A percentile compares a stretch with the other conserved stretches of the same genome.
Evolutionary conservation across 2,888 invertebrate genomes (phyloP).

Genomic region (Lordiphosa andalusiaca): DNA sequence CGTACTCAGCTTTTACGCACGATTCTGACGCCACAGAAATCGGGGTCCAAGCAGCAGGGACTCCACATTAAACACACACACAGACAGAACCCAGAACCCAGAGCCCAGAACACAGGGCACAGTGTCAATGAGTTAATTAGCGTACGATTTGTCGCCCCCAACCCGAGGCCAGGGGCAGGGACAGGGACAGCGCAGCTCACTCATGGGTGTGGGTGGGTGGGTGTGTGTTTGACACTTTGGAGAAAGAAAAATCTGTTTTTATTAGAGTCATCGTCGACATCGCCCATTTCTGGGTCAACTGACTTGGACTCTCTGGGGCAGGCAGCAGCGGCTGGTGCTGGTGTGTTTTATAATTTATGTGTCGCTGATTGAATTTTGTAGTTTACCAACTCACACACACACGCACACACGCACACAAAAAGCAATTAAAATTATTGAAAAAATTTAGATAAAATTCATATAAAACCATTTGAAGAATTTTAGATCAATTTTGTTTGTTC

Average conservation of each 20-base stretch:
- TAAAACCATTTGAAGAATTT: constrained; percentile 14
- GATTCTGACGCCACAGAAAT: constrained; percentile 69
- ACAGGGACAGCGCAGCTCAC: neutral
- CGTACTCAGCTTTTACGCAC: constrained; percentile 71
- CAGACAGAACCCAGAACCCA: constrained; percentile 3
- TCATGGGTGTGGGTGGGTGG: constrained; percentile 12
- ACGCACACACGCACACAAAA: constrained; percentile 37
- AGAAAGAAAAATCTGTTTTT: constrained; percentile 54
- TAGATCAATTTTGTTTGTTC: constrained; percentile 34
- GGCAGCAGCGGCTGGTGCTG: constrained; percentile 20
- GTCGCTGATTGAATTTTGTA: constrained; percentile 63
- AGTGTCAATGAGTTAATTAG: constrained; percentile 75
- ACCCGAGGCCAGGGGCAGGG: constrained; percentile 10
- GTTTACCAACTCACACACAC: constrained; percentile 30
- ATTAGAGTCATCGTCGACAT: constrained; percentile 48
- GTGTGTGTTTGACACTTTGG: constrained; percentile 37
- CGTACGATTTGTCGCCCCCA: constrained; percentile 63
- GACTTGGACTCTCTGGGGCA: constrained; percentile 2
- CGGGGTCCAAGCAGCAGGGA: constrained; percentile 20
- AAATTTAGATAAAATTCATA: constrained; percentile 34
- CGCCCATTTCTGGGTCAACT: constrained; percentile 61
- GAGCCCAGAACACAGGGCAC: constrained; percentile 43
- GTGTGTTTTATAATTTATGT: constrained; percentile 57
- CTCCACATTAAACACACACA: neutral
- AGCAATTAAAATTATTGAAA: constrained; percentile 68